phyloP scores from a whole-genome alignment of 2,888 invertebrate species.

The Caenorhabditis auriculariae region DNA sequence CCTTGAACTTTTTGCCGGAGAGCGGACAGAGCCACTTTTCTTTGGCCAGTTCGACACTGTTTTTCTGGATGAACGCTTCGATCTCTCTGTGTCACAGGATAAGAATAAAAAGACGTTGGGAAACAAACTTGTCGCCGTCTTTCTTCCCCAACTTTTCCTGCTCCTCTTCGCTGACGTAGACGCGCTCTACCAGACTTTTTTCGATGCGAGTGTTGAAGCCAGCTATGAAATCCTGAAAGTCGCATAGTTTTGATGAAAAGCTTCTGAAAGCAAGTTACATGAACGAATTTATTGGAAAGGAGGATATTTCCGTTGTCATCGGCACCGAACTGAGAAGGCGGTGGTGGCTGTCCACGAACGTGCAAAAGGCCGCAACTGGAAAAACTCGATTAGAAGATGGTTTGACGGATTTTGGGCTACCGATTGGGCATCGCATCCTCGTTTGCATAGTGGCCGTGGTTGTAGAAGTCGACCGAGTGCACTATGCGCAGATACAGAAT shows the following conservation, averaged over 20 bases:
- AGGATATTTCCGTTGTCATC: slow-evolving; percentile 63
- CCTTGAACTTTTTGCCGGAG: slow-evolving; percentile 97
- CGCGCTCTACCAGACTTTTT: slow-evolving; percentile 78
- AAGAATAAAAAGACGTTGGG: too few species aligned
- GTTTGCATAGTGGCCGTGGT: slow-evolving; percentile 96
- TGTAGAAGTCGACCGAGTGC: slow-evolving; percentile 98
- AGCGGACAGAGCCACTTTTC: slow-evolving; percentile 98
- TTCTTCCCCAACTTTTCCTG: slow-evolving; percentile 82
- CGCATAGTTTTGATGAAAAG: neutral
- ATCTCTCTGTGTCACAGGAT: slow-evolving; percentile 71
- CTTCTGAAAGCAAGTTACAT: neutral
- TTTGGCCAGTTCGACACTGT: slow-evolving; percentile 92
- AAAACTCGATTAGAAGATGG: neutral
- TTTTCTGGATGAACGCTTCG: slow-evolving; percentile 90
- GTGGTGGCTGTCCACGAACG: slow-evolving; percentile 84
- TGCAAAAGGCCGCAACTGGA: slow-evolving; percentile 88
- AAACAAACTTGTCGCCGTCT: slow-evolving; percentile 71
- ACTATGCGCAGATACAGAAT: slow-evolving; percentile 91
- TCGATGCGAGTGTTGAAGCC: slow-evolving; percentile 88
- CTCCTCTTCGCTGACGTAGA: slow-evolving; percentile 75
- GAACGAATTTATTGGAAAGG: slow-evolving; percentile 39
- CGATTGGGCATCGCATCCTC: slow-evolving; percentile 98
- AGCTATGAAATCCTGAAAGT: slow-evolving; percentile 64
- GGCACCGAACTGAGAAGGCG: slow-evolving; percentile 71
- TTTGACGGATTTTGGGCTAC: slow-evolving; percentile 11